A percentile compares a stretch with the other conserved stretches of the same genome.
Evolutionary conservation across 2,888 invertebrate species (phyloP).

Genomic region (Lapara coniferarum): DNA sequence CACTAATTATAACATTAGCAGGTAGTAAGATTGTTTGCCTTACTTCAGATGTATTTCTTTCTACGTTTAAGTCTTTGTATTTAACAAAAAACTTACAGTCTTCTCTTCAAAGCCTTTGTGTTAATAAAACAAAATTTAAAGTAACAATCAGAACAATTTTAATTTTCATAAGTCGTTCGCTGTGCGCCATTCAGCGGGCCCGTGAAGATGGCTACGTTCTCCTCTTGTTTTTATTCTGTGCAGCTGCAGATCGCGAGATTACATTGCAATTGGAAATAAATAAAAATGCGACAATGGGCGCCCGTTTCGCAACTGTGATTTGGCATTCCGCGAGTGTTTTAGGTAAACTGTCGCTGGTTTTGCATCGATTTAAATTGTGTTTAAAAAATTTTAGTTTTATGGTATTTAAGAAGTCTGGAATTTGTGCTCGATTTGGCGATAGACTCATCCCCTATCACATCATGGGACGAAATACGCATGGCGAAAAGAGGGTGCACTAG

Average conservation of each 20-base stretch:
- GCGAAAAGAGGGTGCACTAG: too few species aligned
- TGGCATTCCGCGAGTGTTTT: conserved; percentile 20
- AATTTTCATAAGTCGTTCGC: conserved; percentile 11
- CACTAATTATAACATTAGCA: too few species aligned
- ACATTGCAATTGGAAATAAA: conserved; percentile 49
- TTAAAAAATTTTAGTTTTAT: background rate
- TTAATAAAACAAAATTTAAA: background rate
- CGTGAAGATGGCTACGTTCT: background rate
- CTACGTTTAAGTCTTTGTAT: background rate
- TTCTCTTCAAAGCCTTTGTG: background rate
- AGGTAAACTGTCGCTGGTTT: background rate
- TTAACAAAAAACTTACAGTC: background rate
- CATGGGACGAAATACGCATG: too few species aligned
- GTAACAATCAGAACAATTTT: conserved; percentile 13
- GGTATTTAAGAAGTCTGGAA: too few species aligned
- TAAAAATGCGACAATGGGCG: conserved; percentile 38
- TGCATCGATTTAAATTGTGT: background rate
- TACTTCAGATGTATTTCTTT: background rate
- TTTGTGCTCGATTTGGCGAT: too few species aligned
- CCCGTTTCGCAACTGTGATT: conserved; percentile 7
- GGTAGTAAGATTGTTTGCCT: background rate
- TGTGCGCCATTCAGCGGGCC: background rate
- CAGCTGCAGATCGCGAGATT: conserved; percentile 46
- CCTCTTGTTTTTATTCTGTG: conserved; percentile 20
- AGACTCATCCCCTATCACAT: too few species aligned